A percentile compares a stretch with the other conserved stretches of the same genome.
phyloP scores from a whole-genome alignment of 1,140 invertebrate genomes.

The Holotrichia oblita region DNA sequence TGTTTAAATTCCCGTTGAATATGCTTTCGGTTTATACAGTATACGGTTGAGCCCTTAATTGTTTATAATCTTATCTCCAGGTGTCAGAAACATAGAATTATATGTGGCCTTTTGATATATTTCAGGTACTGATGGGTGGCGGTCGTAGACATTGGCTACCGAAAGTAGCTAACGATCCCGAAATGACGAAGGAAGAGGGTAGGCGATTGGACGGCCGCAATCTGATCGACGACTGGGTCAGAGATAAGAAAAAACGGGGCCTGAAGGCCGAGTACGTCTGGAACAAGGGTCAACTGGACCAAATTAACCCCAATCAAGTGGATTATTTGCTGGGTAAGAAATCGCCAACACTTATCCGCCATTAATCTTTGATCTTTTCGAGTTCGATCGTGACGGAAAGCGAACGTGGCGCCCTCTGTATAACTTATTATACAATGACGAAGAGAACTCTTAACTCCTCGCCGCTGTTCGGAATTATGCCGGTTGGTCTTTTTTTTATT shows the following conservation, averaged over 20 bases:
- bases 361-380: conserved; percentile 30
- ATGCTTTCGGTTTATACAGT: too few relatives aligned
- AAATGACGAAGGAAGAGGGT: conserved; percentile 72
- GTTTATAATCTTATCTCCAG: too few relatives aligned
- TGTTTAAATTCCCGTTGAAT: too few relatives aligned
- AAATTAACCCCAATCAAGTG: conserved; percentile 68
- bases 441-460: background rate
- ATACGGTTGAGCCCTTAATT: too few relatives aligned
- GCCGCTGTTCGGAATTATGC: background rate
- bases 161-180: conserved; percentile 70
- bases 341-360: conserved; percentile 26
- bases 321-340: conserved; percentile 76
- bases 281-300: conserved; percentile 71
- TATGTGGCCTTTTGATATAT: conserved; percentile 40
- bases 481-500: too few relatives aligned
- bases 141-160: conserved; percentile 74
- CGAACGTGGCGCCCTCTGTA: background rate
- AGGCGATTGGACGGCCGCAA: conserved; percentile 69
- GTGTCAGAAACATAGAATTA: too few relatives aligned
- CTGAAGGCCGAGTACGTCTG: conserved; percentile 70
- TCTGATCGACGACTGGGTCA: conserved; percentile 74
- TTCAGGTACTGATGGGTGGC: conserved; percentile 75
- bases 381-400: background rate
- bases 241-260: conserved; percentile 66
- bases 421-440: background rate